These are phyloP conservation scores for Solenopsis invicta DNA, from an alignment of 1,140 invertebrate genomes.

Conservation along the genomic window DNA sequence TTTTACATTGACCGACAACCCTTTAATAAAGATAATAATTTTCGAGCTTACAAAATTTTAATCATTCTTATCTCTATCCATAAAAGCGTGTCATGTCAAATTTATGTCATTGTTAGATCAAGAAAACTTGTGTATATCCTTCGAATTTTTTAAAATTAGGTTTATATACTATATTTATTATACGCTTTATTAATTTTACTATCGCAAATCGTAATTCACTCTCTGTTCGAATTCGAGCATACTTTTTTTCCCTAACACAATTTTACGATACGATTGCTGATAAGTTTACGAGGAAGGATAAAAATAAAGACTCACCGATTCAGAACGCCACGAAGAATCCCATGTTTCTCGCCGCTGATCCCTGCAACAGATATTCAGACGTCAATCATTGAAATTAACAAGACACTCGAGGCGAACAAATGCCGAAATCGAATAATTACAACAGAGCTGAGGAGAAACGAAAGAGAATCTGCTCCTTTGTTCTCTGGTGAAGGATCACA, in stretches of 20 bases:
- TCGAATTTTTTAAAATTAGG: background rate
- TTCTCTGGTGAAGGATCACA: background rate
- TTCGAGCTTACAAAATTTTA: background rate
- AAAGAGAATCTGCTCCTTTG: constrained; percentile 12
- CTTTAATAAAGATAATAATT: constrained; percentile 1
- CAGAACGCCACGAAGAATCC: constrained; percentile 67
- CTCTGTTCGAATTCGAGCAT: background rate
- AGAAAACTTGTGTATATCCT: background rate
- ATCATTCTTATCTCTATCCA: background rate
- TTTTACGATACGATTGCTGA: background rate
- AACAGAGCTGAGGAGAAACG: constrained; percentile 9
- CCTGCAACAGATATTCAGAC: constrained; percentile 72
- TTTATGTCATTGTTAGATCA: background rate
- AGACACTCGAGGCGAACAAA: constrained; percentile 62
- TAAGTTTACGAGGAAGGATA: background rate
- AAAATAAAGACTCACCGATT: constrained; percentile 72
- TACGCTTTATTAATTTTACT: background rate
- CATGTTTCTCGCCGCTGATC: constrained; percentile 67
- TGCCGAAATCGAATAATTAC: constrained; percentile 74
- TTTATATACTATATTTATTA: background rate
- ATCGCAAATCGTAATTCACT: background rate
- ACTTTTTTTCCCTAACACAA: background rate
- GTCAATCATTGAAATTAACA: constrained; percentile 75
- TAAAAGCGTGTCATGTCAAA: background rate
- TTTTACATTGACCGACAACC: constrained; percentile 17